Evolutionary conservation across 2,888 invertebrate species (phyloP), one percentile per base, ranked within the genome.

Genomic region (Anaspis maculata): DNA sequence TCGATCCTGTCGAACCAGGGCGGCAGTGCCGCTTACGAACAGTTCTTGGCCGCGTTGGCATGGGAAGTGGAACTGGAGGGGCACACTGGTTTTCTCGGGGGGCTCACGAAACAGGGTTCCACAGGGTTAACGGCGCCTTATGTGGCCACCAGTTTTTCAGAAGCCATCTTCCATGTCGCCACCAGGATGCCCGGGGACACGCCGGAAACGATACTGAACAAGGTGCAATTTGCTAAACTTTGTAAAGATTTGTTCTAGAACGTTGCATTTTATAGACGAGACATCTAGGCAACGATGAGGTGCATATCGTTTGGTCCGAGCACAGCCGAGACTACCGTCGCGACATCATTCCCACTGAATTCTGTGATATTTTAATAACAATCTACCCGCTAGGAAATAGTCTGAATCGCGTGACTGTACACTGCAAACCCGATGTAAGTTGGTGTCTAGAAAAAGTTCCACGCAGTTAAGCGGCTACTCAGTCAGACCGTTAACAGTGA

Each of bases 301-400:
- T 98, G 37, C 97, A 97, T 62, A 92, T 98, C 44, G 94, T 99
- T 15, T 98, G 98, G 98, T 95, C 94, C 30, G 98, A 99, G 61
- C 95, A 98, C 67, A 78, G 77, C 66, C 76, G 95, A 42, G 91
- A 95, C 58, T 98, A 98, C 71, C 77, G 94, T 37, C 78, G 96
- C 34, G 94, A 94, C 59, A 95, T 96, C 52, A 83, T 99, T 59
- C 95, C 97, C 32, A 98, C 98, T 7, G 96, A 98, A 70, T 98
- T 98, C 74, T 97, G 96, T 64, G 98, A 98, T 72, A 91, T 98
- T 43, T 77, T 98, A 40, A 91, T 98, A 57, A 88, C 85, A 26
- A 86, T 99, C 54, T 97, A 98, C 71, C 96, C 97, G 2, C 70
- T 96, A 52, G 76, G 80, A 30, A 86, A 86, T 56, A 83, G 85